These are phyloP conservation scores for Drosophila mettleri DNA, from an alignment of 2,888 invertebrate species.

Conservation along the genomic window DNA sequence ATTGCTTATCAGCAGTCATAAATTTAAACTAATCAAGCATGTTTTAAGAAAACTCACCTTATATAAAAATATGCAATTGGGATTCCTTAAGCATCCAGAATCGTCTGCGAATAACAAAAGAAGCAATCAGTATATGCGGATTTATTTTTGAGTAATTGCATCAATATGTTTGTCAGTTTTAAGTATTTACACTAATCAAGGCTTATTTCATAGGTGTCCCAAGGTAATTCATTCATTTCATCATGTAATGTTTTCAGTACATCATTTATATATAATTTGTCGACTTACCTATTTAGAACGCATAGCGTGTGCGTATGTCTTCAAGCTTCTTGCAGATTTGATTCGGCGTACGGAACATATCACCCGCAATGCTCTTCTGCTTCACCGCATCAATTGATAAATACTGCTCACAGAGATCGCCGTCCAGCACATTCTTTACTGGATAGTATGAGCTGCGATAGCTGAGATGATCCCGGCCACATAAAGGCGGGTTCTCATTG, in stretches of 20 bases:
- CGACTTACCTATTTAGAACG: slow-evolving; percentile 90
- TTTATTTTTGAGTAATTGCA: no score
- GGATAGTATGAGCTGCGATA: slow-evolving; percentile 99
- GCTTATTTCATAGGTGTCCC: slow-evolving; percentile 81
- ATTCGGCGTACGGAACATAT: slow-evolving; percentile 97
- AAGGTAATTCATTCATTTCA: slow-evolving; percentile 78
- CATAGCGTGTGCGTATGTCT: slow-evolving; percentile 99
- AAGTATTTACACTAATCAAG: slow-evolving; percentile 73
- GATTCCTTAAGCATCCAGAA: slow-evolving; percentile 10
- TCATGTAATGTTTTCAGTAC: slow-evolving; percentile 35
- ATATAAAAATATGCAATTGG: not conserved
- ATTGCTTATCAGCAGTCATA: slow-evolving; percentile 39
- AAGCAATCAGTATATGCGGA: not conserved
- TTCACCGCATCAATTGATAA: slow-evolving; percentile 97
- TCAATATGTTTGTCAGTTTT: slow-evolving; percentile 28
- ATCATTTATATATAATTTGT: no score
- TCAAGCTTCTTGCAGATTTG: slow-evolving; percentile 99
- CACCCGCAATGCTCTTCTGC: slow-evolving; percentile 97
- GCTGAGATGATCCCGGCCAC: slow-evolving; percentile 98
- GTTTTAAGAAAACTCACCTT: slow-evolving; percentile 36
- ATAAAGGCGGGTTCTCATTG: slow-evolving; percentile 97
- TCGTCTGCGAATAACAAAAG: slow-evolving; percentile 22
- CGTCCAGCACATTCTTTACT: slow-evolving; percentile 97
- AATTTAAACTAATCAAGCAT: slow-evolving; percentile 82
- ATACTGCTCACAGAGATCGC: slow-evolving; percentile 99